Evolutionary conservation across 2,888 invertebrate species (phyloP).

Genomic region (Pheosia gnoma): DNA sequence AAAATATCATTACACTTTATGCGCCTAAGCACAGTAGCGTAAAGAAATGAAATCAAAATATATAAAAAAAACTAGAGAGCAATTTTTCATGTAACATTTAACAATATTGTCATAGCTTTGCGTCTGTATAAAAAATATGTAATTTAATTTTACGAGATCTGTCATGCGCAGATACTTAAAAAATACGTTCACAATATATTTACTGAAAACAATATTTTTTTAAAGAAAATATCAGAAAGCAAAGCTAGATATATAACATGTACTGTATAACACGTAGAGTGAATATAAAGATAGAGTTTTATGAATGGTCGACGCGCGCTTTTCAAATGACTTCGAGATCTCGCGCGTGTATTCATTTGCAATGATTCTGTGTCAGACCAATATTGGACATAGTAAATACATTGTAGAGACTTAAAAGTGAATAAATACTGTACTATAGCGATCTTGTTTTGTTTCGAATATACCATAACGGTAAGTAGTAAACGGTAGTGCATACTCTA

Average conservation of each 20-base stretch:
- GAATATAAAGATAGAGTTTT: background rate
- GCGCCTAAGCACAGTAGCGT: no score
- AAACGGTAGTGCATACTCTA: no score
- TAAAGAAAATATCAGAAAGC: background rate
- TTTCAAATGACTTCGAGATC: background rate
- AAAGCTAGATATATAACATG: background rate
- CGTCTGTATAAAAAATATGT: constrained; percentile 14
- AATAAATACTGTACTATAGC: no score
- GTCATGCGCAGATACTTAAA: constrained; percentile 32
- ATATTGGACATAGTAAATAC: background rate
- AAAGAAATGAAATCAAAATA: background rate
- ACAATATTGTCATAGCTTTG: background rate
- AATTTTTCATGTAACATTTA: background rate
- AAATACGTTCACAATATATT: constrained; percentile 26
- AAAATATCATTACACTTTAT: background rate
- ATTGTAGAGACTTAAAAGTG: background rate
- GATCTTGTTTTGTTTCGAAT: no score
- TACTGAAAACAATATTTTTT: constrained; percentile 12
- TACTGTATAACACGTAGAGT: background rate
- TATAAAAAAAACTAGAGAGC: background rate
- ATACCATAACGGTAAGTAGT: no score
- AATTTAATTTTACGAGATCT: constrained; percentile 31
- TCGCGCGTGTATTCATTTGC: background rate
- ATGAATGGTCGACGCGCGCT: background rate
- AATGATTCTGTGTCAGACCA: background rate